These are phyloP conservation scores for Pterocles gutturalis DNA, from an alignment of 2,113 vertebrate species.

Conservation along the genomic window DNA sequence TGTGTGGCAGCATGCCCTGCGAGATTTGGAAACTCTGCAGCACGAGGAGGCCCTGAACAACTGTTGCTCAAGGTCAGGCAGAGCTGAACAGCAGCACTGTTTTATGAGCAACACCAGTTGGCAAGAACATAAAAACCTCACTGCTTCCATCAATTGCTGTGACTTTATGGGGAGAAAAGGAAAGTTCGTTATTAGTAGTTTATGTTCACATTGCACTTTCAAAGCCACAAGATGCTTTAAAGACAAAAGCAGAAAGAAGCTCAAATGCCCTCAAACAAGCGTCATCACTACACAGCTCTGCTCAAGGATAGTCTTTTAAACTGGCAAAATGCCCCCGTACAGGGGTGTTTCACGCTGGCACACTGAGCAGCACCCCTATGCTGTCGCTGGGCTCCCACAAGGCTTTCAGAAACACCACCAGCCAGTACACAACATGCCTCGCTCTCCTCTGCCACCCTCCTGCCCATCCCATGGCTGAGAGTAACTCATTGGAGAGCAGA, in stretches of 20 bases:
- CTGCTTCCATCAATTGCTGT: neutral
- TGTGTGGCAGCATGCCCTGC: rapidly evolving
- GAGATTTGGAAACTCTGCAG: rapidly evolving
- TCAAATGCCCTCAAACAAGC: neutral
- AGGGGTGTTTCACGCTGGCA: neutral
- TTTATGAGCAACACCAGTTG: neutral
- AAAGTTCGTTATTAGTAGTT: neutral
- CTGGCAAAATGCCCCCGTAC: rapidly evolving
- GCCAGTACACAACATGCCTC: rapidly evolving
- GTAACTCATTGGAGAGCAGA: neutral
- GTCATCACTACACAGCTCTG: neutral
- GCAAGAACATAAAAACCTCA: neutral
- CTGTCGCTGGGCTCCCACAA: neutral
- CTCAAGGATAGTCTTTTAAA: neutral
- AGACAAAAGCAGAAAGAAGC: neutral
- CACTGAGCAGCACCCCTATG: neutral
- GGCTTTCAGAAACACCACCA: neutral
- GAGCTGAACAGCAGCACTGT: neutral
- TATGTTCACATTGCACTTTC: neutral
- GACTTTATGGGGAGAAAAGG: neutral
- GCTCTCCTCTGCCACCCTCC: neutral
- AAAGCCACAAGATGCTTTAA: neutral
- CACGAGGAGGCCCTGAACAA: neutral
- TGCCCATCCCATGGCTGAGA: neutral
- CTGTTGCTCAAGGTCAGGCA: neutral